Base-by-base conservation (phyloP, 2,888 invertebrate species). In the Frankliniella intonsa region DNA sequence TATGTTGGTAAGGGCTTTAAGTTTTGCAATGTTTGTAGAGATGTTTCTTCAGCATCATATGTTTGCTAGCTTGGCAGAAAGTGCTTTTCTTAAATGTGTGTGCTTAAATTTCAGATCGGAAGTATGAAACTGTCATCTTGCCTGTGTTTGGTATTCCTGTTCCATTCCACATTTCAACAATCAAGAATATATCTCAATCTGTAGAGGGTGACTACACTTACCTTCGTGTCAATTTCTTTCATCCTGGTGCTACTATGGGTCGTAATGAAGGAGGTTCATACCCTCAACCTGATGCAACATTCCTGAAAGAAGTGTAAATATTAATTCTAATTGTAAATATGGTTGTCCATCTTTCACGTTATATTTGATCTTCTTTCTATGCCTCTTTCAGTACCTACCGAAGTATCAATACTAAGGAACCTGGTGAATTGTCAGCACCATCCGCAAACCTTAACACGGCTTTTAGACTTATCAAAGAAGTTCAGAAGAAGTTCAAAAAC, bases 191-290 rank as follows among this genome's bases (percentile, higher is more conserved):
- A 86, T 98, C 98, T 0, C 97, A 98, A 88, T 97, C 98, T 0
- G 97, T 99, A 19, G 99, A 99, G 89, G 98, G 99, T 9, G 99
- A 99, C 88, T 99, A 98, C 89, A 99, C 99, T 0, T 99, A 99
- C 89, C 92, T 99, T 85, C 93, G 95, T 87, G 95, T 99, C 86
- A 99, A 99, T 89, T 99, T 99, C 89, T 98, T 97, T 89, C 98
- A 98, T 89, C 99, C 99, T 55, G 99, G 99, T 27, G 95, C 97
- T 17, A 96, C 98, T 0, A 95, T 99, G 92, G 98, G 97, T 0
- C 92, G 95, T 83, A 95, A 95, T 86, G 98, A 98, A 87, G 95
- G 95, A 11, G 95, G 95, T 2, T 92, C 93, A 83, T 98, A 97
- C 88, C 93, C 97, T 1, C 95, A 97, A 87, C 97, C 98, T 0